These are phyloP conservation scores for Tuta absoluta DNA, from an alignment of 2,888 invertebrate genomes.

Conservation along the genomic window DNA sequence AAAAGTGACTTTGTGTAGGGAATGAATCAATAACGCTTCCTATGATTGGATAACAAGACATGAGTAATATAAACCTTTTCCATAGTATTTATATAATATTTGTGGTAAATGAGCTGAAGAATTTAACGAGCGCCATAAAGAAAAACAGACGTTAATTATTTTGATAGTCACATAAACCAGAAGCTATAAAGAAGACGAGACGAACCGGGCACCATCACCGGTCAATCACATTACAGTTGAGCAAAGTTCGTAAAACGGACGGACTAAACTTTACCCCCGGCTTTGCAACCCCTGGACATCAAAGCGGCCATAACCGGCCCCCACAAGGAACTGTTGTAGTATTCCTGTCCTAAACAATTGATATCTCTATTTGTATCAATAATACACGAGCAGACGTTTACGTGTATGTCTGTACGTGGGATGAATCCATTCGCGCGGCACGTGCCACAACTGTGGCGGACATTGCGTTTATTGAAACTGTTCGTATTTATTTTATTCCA, in stretches of 20 bases:
- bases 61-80: neutral
- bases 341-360: slow-evolving; percentile 78
- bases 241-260: slow-evolving; percentile 53
- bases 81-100: neutral
- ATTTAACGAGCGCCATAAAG: neutral
- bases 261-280: slow-evolving; percentile 42
- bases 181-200: slow-evolving; percentile 19
- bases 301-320: slow-evolving; percentile 56
- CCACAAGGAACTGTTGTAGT: slow-evolving; percentile 65
- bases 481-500: slow-evolving; percentile 47
- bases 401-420: slow-evolving; percentile 73
- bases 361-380: slow-evolving; percentile 81
- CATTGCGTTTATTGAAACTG: slow-evolving; percentile 62
- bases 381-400: slow-evolving; percentile 75
- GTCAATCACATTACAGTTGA: slow-evolving; percentile 55
- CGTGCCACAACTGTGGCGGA: slow-evolving; percentile 44
- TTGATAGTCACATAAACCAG: slow-evolving; percentile 19
- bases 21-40: too few relatives aligned
- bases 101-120: neutral
- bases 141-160: slow-evolving; percentile 20
- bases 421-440: slow-evolving; percentile 59
- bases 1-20: too few relatives aligned
- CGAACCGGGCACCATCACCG: slow-evolving; percentile 45
- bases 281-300: slow-evolving; percentile 54
- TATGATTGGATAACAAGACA: too few relatives aligned